Percentiles rank a stretch among this genome's conserved stretches.
These are phyloP conservation scores for Pseudomyrmex dendroicus DNA, from an alignment of 1,140 invertebrate genomes.

Conservation along the genomic window DNA sequence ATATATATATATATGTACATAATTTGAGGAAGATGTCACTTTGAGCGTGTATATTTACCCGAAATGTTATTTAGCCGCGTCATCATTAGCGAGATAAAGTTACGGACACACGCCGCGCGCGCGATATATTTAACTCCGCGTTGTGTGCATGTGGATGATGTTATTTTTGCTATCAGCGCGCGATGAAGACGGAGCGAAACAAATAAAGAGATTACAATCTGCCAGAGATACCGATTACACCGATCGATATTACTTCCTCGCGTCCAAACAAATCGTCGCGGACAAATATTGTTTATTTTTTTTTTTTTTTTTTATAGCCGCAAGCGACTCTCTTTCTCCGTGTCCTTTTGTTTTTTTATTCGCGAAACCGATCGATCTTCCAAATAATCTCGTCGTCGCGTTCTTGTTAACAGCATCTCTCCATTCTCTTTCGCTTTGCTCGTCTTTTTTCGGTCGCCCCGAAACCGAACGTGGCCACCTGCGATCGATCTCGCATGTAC, in stretches of 20 bases:
- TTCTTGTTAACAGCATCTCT: conserved; percentile 49
- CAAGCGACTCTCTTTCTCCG: too few species aligned
- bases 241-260: too few species aligned
- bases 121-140: conserved; percentile 24
- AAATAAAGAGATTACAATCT: conserved; percentile 1
- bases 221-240: too few species aligned
- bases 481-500: conserved; percentile 25
- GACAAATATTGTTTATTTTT: conserved; percentile 35
- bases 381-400: conserved; percentile 4
- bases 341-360: not conserved
- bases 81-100: conserved; percentile 50
- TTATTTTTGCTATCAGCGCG: not conserved
- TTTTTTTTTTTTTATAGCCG: conserved; percentile 6
- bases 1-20: too few species aligned
- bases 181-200: not conserved
- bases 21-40: conserved; percentile 40
- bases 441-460: not conserved
- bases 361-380: conserved; percentile 56
- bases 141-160: not conserved
- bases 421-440: conserved; percentile 16
- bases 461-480: not conserved
- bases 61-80: conserved; percentile 42
- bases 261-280: too few species aligned
- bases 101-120: conserved; percentile 16
- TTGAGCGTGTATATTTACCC: conserved; percentile 26